phyloP scores from a whole-genome alignment of 2,113 vertebrate species.

The Indicator indicator region DNA sequence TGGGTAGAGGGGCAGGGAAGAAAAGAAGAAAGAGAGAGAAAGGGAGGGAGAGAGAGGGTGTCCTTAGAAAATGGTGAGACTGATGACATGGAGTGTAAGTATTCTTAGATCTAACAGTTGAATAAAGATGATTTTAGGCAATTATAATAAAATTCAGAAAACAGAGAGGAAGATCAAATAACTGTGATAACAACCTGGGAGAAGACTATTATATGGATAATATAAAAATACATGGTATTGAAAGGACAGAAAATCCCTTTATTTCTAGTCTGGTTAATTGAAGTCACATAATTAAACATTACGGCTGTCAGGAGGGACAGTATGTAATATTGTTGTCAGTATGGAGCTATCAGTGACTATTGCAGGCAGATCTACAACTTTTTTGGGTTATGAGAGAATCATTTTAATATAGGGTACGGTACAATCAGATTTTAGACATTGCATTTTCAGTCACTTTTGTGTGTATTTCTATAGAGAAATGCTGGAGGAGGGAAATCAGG shows the following conservation, averaged over 20 bases:
- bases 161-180: background rate
- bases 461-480: background rate
- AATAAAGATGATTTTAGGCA: background rate
- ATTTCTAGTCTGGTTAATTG: background rate
- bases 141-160: background rate
- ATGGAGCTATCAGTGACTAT: background rate
- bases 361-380: background rate
- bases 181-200: background rate
- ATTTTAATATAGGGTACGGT: background rate
- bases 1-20: too few species aligned
- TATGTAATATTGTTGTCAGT: background rate
- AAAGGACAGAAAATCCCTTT: background rate
- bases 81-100: background rate
- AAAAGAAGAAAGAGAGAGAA: background rate
- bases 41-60: background rate
- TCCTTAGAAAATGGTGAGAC: background rate
- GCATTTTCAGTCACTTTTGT: background rate
- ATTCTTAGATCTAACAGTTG: background rate
- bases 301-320: background rate
- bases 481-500: accelerated
- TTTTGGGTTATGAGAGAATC: background rate
- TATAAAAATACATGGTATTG: background rate
- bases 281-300: background rate
- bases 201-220: background rate
- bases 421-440: background rate